These are phyloP conservation scores for Sepioteuthis lessoniana DNA, from an alignment of 2,888 invertebrate species.

Conservation along the genomic window DNA sequence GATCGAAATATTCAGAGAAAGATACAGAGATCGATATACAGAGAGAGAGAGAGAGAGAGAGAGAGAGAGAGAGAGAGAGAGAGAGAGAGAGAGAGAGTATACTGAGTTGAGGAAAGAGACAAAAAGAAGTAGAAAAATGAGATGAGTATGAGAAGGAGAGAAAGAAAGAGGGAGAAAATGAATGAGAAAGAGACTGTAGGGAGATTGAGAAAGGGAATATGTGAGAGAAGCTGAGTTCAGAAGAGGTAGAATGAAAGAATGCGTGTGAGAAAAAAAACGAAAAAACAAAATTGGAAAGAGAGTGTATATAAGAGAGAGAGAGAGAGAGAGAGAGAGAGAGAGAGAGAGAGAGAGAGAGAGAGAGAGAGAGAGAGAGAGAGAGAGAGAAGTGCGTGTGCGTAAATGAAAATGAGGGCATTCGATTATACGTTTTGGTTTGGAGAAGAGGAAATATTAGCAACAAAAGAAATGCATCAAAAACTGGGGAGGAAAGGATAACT, in stretches of 20 bases:
- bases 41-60: too few species aligned
- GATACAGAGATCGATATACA: too few species aligned
- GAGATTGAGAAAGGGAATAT: neutral
- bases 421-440: neutral
- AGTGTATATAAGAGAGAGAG: neutral
- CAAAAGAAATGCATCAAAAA: neutral
- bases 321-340: conserved; percentile 25
- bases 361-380: neutral
- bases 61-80: neutral
- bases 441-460: neutral
- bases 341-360: neutral
- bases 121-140: too few species aligned
- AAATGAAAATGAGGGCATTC: neutral
- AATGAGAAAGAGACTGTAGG: neutral
- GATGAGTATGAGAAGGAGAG: neutral
- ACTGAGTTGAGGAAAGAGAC: too few species aligned
- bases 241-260: neutral
- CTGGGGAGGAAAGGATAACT: neutral
- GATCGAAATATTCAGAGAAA: too few species aligned
- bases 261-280: too few species aligned
- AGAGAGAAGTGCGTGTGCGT: neutral
- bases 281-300: too few species aligned
- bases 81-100: neutral
- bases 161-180: neutral
- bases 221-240: neutral